These are phyloP conservation scores for Diprion similis DNA, from an alignment of 1,140 invertebrate genomes.

Conservation along the genomic window DNA sequence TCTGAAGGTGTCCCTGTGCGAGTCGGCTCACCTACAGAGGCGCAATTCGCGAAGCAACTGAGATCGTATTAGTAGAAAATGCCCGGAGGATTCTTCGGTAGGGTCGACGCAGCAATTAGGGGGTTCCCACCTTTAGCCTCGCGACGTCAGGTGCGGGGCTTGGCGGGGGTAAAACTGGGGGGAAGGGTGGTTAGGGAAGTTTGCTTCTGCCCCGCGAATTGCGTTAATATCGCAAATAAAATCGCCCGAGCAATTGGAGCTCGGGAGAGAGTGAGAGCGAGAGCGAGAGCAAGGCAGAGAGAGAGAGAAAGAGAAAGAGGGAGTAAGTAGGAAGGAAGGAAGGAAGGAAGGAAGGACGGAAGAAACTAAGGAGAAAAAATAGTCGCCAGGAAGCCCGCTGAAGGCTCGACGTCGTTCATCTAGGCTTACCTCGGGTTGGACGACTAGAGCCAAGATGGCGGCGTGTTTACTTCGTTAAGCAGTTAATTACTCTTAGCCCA, in stretches of 20 bases:
- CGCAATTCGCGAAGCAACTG: background rate
- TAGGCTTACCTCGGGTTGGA: slow-evolving; percentile 16
- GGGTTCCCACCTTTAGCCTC: slow-evolving; percentile 12
- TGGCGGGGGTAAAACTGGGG: slow-evolving; percentile 25
- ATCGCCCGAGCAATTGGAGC: slow-evolving; percentile 19
- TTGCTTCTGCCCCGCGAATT: slow-evolving; percentile 46
- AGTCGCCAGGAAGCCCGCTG: background rate
- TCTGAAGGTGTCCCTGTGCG: background rate
- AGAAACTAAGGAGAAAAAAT: background rate
- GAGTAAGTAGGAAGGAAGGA: no score
- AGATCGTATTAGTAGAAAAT: slow-evolving; percentile 5
- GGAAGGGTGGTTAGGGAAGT: slow-evolving; percentile 31
- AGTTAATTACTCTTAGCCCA: slow-evolving; percentile 58
- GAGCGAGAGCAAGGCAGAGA: slow-evolving; percentile 18
- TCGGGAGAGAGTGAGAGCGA: slow-evolving; percentile 1
- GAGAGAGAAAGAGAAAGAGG: slow-evolving; percentile 13
- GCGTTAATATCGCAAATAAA: slow-evolving; percentile 33
- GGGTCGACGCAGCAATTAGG: slow-evolving; percentile 10
- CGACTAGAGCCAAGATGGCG: slow-evolving; percentile 54
- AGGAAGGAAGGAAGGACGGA: background rate
- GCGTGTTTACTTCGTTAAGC: slow-evolving; percentile 62
- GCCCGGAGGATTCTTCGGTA: slow-evolving; percentile 1
- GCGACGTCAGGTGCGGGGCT: slow-evolving; percentile 4
- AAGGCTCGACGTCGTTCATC: slow-evolving; percentile 1
- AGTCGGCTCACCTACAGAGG: background rate